A percentile compares a stretch with the other conserved stretches of the same genome.
Evolutionary conservation across 2,888 invertebrate species (phyloP).

Genomic region (Tenthredo notha): DNA sequence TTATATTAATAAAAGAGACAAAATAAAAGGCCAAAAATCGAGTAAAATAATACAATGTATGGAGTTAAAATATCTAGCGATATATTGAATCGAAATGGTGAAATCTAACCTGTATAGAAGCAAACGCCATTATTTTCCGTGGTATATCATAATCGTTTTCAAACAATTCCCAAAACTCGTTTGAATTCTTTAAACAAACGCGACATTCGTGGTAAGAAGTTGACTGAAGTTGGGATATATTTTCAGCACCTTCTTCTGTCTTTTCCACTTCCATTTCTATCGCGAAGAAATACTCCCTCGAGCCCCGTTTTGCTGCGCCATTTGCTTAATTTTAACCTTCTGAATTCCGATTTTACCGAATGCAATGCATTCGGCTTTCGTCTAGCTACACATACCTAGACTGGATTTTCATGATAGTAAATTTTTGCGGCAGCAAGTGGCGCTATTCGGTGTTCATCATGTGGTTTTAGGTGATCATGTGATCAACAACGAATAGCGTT

Average conservation of each 20-base stretch:
- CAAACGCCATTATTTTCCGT: constrained; percentile 71
- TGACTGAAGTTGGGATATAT: constrained; percentile 52
- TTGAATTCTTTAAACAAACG: constrained; percentile 67
- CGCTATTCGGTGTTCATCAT: too few species aligned
- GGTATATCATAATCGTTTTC: constrained; percentile 64
- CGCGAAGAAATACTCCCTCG: constrained; percentile 44
- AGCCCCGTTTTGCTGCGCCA: constrained; percentile 53
- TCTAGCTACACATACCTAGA: not conserved
- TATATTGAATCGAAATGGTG: not conserved
- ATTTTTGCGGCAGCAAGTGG: too few species aligned
- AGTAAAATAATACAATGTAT: constrained; percentile 3
- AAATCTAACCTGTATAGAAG: constrained; percentile 72
- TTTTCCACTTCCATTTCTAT: constrained; percentile 66
- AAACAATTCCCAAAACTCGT: constrained; percentile 68
- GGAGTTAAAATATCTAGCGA: not conserved
- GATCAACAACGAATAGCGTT: too few species aligned
- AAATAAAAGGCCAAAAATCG: not conserved
- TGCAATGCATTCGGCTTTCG: not conserved
- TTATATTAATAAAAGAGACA: not conserved
- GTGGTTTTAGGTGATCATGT: too few species aligned
- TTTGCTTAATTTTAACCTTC: constrained; percentile 34
- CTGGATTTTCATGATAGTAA: too few species aligned
- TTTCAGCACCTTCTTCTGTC: constrained; percentile 56
- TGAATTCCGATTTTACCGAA: too few species aligned
- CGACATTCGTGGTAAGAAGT: constrained; percentile 66